Percentiles rank a stretch among this genome's conserved stretches.
Conservation (phyloP, 1,140 invertebrate species). For the Tenebrio molitor region DNA sequence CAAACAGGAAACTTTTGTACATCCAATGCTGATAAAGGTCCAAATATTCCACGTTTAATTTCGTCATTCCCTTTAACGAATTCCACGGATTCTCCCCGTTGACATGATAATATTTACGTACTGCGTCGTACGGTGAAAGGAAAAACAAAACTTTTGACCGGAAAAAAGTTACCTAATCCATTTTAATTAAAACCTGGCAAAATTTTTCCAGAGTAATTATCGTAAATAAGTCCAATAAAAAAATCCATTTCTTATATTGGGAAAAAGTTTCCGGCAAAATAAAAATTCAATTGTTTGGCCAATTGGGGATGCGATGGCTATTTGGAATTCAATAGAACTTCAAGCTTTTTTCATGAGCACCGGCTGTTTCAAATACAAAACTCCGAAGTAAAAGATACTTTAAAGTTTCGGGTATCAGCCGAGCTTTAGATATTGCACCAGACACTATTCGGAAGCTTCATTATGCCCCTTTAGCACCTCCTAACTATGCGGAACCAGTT, state of each 20-base stretch:
- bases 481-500: slow-evolving; percentile 12
- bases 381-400: slow-evolving; percentile 43
- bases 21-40: neutral
- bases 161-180: neutral
- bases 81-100: slow-evolving; percentile 17
- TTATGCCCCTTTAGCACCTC: slow-evolving; percentile 34
- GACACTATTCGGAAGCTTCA: slow-evolving; percentile 40
- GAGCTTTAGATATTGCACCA: slow-evolving; percentile 36
- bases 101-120: slow-evolving; percentile 33
- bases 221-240: slow-evolving; percentile 33
- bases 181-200: slow-evolving; percentile 7
- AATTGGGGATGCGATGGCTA: slow-evolving; percentile 34
- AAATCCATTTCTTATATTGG: slow-evolving; percentile 39
- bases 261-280: slow-evolving; percentile 34
- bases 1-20: slow-evolving; percentile 12
- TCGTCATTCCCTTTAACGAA: neutral
- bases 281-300: slow-evolving; percentile 40
- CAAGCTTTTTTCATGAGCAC: slow-evolving; percentile 39
- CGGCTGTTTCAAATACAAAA: slow-evolving; percentile 45
- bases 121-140: neutral
- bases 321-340: slow-evolving; percentile 45
- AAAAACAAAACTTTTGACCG: slow-evolving; percentile 16
- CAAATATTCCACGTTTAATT: slow-evolving; percentile 28
- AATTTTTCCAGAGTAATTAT: slow-evolving; percentile 2
- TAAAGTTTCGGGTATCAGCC: slow-evolving; percentile 40